Conservation (phyloP, 2,113 vertebrate genomes). For the Corapipo altera region DNA sequence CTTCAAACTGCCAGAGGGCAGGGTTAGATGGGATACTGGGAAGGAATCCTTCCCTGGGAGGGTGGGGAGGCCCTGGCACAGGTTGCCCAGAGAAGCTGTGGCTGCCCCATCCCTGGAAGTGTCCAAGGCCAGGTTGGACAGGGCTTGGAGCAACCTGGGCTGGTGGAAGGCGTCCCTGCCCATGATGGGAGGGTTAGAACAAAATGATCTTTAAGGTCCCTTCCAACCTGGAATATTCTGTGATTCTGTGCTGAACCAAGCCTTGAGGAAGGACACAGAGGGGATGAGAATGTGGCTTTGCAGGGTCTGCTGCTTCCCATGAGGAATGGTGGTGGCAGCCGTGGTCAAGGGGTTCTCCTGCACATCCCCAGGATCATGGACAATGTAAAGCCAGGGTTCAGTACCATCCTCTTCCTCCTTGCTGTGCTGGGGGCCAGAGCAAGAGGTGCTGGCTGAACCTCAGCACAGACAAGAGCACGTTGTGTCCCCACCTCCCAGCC, state of each 20-base stretch:
- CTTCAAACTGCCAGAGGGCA: neutral
- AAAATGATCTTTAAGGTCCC: neutral
- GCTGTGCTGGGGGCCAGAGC: fast-evolving
- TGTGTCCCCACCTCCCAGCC: neutral
- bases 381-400: neutral
- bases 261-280: neutral
- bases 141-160: neutral
- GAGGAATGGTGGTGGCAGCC: neutral
- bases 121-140: neutral
- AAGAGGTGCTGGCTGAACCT: neutral
- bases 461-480: fast-evolving
- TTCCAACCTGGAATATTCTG: neutral
- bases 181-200: neutral
- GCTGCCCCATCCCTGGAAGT: neutral
- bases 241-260: neutral
- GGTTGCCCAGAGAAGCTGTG: neutral
- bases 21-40: fast-evolving
- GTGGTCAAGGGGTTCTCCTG: fast-evolving
- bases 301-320: neutral
- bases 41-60: neutral
- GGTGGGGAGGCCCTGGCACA: neutral
- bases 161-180: neutral
- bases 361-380: fast-evolving
- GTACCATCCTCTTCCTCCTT: neutral
- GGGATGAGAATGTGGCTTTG: neutral